Evolutionary conservation across 1,140 invertebrate species (phyloP).

Genomic region (Atta texana): DNA sequence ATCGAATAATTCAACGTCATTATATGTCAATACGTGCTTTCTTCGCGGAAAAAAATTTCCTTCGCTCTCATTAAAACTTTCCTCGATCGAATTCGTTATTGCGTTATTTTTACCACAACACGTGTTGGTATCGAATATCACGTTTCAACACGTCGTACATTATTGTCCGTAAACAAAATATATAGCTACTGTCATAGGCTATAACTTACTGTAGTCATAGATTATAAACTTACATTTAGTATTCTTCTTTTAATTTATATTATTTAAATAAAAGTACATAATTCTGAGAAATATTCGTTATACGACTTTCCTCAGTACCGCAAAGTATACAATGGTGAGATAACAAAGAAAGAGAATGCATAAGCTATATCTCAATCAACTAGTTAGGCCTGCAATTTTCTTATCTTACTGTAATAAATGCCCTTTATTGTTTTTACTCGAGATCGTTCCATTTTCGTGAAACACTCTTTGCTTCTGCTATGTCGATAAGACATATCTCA

Average conservation of each 20-base stretch:
- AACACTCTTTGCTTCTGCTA: not conserved
- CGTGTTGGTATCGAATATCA: not conserved
- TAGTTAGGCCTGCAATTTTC: not conserved
- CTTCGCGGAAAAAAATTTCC: not conserved
- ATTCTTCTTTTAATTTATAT: not conserved
- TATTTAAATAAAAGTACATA: not conserved
- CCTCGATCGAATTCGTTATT: not conserved
- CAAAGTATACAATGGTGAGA: not conserved
- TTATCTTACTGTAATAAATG: not conserved
- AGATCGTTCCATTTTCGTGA: not conserved
- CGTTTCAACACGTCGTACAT: not conserved
- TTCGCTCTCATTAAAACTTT: conserved; percentile 8
- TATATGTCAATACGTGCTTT: conserved; percentile 57
- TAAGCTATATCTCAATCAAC: not conserved
- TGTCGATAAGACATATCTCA: not conserved
- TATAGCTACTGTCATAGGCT: too few relatives aligned
- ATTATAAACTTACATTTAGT: not conserved
- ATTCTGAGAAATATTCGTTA: not conserved
- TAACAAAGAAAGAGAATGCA: not conserved
- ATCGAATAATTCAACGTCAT: conserved; percentile 15
- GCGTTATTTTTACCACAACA: not conserved
- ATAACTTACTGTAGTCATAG: too few relatives aligned
- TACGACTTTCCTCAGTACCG: not conserved
- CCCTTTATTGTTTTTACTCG: not conserved
- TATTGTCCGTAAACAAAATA: not conserved